These are phyloP conservation scores for Drosophila bifasciata DNA, from an alignment of 1,140 invertebrate genomes.

Conservation along the genomic window DNA sequence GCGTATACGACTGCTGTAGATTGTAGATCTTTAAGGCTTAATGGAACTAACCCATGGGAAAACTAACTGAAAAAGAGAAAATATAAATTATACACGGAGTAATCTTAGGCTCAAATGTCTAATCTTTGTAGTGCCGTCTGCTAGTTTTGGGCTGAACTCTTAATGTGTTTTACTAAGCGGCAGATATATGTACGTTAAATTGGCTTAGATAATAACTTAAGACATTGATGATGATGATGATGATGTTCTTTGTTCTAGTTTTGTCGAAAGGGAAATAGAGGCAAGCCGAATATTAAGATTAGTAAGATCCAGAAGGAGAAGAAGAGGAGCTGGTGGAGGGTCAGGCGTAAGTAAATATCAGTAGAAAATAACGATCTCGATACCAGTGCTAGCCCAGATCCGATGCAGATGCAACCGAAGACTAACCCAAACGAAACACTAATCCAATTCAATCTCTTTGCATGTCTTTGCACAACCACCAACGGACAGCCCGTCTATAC, in stretches of 20 bases:
- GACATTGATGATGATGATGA: neutral
- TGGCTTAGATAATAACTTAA: neutral
- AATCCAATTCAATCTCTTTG: constrained; percentile 51
- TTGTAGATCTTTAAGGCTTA: no score
- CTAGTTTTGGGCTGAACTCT: constrained; percentile 6
- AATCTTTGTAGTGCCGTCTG: no score
- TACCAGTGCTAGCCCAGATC: constrained; percentile 29
- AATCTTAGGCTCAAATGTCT: constrained; percentile 8
- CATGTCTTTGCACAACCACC: constrained; percentile 57
- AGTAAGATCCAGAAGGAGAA: constrained; percentile 64
- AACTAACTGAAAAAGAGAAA: neutral
- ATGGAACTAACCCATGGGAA: no score
- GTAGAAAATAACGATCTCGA: neutral
- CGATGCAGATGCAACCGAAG: neutral
- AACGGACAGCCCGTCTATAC: constrained; percentile 76
- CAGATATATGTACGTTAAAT: neutral
- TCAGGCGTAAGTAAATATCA: constrained; percentile 58
- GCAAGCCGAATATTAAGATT: constrained; percentile 61
- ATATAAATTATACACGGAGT: constrained; percentile 1
- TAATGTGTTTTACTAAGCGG: constrained; percentile 44
- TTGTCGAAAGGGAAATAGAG: constrained; percentile 79
- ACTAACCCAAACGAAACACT: constrained; percentile 2
- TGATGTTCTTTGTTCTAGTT: constrained; percentile 66
- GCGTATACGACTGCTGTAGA: no score
- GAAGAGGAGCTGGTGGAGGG: constrained; percentile 42